Conservation (phyloP, 2,113 vertebrate genomes). For the Chlamydotis undulata region DNA sequence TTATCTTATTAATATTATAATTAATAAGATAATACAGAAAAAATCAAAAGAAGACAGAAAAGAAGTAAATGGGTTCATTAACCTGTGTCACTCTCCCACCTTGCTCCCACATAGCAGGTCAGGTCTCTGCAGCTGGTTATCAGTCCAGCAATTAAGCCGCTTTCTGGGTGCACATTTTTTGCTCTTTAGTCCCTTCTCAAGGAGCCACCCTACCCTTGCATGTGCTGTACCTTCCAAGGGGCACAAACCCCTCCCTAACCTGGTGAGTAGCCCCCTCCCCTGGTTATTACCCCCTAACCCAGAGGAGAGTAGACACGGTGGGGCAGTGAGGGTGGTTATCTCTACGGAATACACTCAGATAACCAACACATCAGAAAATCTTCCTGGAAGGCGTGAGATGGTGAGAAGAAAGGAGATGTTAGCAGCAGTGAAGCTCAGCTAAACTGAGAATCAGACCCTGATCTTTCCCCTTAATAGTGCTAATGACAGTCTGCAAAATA, state of each 20-base stretch:
- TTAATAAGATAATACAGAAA: neutral
- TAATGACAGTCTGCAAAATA: neutral
- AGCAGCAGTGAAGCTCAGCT: neutral
- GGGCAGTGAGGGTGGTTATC: neutral
- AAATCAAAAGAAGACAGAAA: neutral
- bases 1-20: too few species aligned
- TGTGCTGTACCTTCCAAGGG: neutral
- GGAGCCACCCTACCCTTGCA: neutral
- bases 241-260: neutral
- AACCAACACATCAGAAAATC: neutral
- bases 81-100: neutral
- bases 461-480: neutral
- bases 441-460: neutral
- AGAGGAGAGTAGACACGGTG: neutral
- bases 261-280: neutral
- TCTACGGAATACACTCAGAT: neutral
- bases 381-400: neutral
- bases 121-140: neutral
- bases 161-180: neutral
- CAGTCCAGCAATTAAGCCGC: neutral
- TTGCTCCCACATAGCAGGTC: neutral
- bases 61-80: neutral
- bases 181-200: neutral
- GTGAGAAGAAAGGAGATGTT: neutral
- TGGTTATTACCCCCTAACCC: neutral